These are phyloP conservation scores for Plecturocebus donacophilus DNA, from an alignment of 2,113 vertebrate species.

Conservation along the genomic window DNA sequence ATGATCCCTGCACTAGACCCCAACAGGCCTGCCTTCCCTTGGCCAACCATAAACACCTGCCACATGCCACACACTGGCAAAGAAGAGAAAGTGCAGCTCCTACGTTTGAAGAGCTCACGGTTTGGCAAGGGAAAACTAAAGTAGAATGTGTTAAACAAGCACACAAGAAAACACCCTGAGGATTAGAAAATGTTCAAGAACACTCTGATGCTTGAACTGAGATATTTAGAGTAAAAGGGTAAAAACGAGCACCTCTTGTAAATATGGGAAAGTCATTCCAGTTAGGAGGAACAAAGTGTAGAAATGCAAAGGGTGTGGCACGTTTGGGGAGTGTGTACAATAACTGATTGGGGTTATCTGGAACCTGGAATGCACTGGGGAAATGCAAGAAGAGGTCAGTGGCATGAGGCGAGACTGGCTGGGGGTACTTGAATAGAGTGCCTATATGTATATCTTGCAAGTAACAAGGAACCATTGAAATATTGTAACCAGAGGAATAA, in stretches of 20 bases:
- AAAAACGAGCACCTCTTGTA: not conserved
- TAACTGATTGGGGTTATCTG: not conserved
- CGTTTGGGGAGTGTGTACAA: not conserved
- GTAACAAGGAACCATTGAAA: not conserved
- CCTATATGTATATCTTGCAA: not conserved
- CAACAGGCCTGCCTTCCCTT: not conserved
- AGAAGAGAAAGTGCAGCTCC: not conserved
- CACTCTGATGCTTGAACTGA: constrained; percentile 8
- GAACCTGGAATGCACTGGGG: not conserved
- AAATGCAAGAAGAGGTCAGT: not conserved
- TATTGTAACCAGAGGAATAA: not conserved
- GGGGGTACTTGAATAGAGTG: not conserved
- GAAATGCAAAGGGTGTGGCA: not conserved
- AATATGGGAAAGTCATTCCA: not conserved
- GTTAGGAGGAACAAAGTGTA: not conserved
- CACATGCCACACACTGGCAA: not conserved
- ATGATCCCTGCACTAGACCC: not conserved
- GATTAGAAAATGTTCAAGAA: not conserved
- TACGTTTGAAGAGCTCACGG: not conserved
- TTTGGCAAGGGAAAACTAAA: constrained; percentile 1
- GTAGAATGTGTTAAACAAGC: not conserved
- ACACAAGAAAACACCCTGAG: not conserved
- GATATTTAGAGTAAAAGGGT: not conserved
- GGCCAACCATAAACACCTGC: not conserved
- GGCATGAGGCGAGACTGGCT: not conserved